Evolutionary conservation across 2,888 invertebrate genomes (phyloP), one percentile per base, ranked within the genome.

Genomic region (Odontomyia ornata): DNA sequence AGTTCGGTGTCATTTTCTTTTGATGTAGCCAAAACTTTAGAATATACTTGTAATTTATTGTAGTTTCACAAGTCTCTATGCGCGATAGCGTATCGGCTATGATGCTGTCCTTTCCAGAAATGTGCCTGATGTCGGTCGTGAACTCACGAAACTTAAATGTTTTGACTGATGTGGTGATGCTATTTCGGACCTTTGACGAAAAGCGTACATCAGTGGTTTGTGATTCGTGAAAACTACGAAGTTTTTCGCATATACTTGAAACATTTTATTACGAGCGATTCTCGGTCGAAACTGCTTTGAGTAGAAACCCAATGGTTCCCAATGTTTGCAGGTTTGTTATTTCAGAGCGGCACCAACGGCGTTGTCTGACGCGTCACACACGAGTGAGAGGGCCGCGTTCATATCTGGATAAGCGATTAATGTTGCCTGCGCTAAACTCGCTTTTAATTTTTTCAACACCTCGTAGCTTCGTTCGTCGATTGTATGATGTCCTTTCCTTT

Each of bases 311-410:
- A 86, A 76, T 0, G 85, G 85, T 80, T 84, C 77, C 83, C 83
- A 84, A 0, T 72, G 15, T 9, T 77, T 67, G 2, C 79, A 65
- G 2, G 75, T 72, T 0, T 28, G 21, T 76, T 86, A 85, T 72
- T 87, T 83, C 7, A 87, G 75, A 0, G 82, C 83, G 0, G 84
- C 85, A 1, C 86, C 86, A 1, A 85, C 82, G 1, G 85, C 82
- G 0, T 36, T 75, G 60, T 85, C 83, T 0, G 86, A 86, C 1
- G 86, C 86, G 18, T 77, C 56, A 56, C 15, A 13, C 21, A n/a
- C n/a, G 5, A 56, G 21, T 5, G 18, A 7, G 56, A 56, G 56
- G 65, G 2, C 25, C 47, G 62, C 75, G 43, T n/a, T 18, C 15
- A 18, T 21, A 11, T 27, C 13, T 36, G 75, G 75, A 27, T 62